phyloP scores from a whole-genome alignment of 2,797 vertebrate species.

The Syngnathus acus region DNA sequence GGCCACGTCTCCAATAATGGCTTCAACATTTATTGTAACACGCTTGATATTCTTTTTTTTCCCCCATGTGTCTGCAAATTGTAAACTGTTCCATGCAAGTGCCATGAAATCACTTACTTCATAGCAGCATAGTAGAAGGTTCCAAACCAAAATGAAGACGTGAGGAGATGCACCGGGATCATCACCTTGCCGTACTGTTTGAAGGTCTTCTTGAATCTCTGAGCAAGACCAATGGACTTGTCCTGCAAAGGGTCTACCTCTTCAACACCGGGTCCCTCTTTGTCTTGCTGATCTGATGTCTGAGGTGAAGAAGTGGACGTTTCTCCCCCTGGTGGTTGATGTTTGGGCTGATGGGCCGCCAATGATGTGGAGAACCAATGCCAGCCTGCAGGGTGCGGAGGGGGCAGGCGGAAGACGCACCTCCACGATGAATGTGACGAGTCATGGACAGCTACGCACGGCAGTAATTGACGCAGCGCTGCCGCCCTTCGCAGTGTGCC shows the following conservation, averaged over 20 bases:
- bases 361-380: constrained; percentile 64
- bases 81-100: not conserved
- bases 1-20: too few species aligned
- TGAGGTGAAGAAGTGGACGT: constrained; percentile 10
- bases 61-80: too few species aligned
- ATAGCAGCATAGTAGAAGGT: constrained; percentile 94
- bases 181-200: constrained; percentile 96
- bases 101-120: constrained; percentile 76
- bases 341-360: constrained; percentile 61
- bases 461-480: constrained; percentile 32
- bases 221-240: constrained; percentile 81
- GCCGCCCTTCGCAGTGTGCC: constrained; percentile 52
- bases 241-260: constrained; percentile 90
- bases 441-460: constrained; percentile 1
- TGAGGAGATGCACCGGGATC: constrained; percentile 90
- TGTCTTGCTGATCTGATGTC: constrained; percentile 5
- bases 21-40: not conserved
- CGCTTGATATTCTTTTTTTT: too few species aligned
- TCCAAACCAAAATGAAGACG: constrained; percentile 89
- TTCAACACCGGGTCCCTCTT: constrained; percentile 5
- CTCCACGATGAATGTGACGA: constrained; percentile 25
- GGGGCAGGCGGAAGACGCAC: constrained; percentile 31
- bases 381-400: constrained; percentile 9
- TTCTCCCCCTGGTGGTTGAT: constrained; percentile 25
- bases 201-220: constrained; percentile 92